Evolutionary conservation across 35 echinoderm and acorn worm genomes (phyloP), one percentile per base, ranked within the genome.

Genomic region (Ptychodera flava): DNA sequence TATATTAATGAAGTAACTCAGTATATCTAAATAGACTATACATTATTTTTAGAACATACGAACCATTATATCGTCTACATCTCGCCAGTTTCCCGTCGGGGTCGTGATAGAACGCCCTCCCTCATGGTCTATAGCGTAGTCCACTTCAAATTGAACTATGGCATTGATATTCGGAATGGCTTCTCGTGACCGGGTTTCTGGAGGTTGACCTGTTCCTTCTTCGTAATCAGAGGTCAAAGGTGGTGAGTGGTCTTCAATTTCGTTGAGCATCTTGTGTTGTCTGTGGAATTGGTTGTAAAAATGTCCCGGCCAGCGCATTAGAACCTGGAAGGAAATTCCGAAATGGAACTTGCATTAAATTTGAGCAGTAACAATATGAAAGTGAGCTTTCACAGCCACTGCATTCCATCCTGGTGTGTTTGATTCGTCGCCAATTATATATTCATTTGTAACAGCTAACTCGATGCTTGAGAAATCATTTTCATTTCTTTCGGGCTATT

Each of bases 151-250:
- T 36, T 81, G 28, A 35, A 79, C 80, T 28, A 88, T 80, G 34
- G 32, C 87, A 0, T 81, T 35, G 30, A 79, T 35, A 32, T 88
- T 79, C 1, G 35, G 78, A n/a, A 88, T 88, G 1, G 76, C 87
- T 79, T 78, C 87, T 30, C 87, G 87, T 64, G 45, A 64, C 45
- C 45, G 6, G 6, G 45, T 64, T 64, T 12, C 22, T 12, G 45
- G 45, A 12, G 45, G 45, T 64, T 64, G 45, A 64, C 45, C 45
- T 64, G 45, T 64, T 6, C 6, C 45, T 22, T 64, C 45, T 22
- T 64, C 45, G 22, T 64, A 64, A 64, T 64, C 45, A 64, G 45
- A 6, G 6, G 45, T 64, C 22, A 64, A 64, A 12, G 45, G 45
- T 64, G 45, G 45, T 64, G 45, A 64, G 45, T 64, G 45, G 45